Evolutionary conservation across 2,797 vertebrate species (phyloP).

Genomic region (Micromesistius poutassou): DNA sequence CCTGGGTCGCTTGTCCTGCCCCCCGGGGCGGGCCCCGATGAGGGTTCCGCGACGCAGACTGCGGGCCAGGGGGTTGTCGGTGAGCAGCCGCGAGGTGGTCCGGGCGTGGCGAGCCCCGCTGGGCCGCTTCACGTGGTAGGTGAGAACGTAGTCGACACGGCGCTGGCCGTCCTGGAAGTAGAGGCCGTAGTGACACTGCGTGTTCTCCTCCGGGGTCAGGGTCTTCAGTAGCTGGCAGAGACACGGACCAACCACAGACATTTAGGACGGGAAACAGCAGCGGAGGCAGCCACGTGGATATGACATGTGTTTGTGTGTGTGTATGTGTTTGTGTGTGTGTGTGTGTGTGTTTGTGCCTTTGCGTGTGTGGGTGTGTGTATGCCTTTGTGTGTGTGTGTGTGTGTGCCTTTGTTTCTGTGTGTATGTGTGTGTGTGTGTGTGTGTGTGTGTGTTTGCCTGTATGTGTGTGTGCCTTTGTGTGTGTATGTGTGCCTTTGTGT

Average conservation of each 20-base stretch:
- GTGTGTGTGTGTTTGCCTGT: neutral
- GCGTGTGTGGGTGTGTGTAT: neutral
- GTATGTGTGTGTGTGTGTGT: neutral
- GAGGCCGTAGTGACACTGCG: slow-evolving; percentile 80
- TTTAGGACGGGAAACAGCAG: slow-evolving; percentile 1
- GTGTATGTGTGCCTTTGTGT: neutral
- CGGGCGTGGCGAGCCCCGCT: slow-evolving; percentile 60
- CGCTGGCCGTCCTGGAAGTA: slow-evolving; percentile 89
- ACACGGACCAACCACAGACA: slow-evolving; percentile 19
- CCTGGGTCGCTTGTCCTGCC: slow-evolving; percentile 2
- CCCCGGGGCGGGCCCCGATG: neutral
- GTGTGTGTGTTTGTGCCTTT: neutral
- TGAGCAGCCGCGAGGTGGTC: slow-evolving; percentile 66
- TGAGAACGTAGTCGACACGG: slow-evolving; percentile 91
- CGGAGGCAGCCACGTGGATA: neutral
- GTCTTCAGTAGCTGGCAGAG: slow-evolving; percentile 82
- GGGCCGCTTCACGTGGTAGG: slow-evolving; percentile 86
- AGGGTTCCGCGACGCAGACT: slow-evolving; percentile 65
- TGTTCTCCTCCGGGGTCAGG: slow-evolving; percentile 82
- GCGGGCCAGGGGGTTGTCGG: slow-evolving; percentile 69
- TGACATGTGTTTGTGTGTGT: neutral
- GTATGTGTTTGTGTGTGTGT: neutral
- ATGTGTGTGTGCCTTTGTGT: neutral
- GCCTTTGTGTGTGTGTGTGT: slow-evolving; percentile 6
- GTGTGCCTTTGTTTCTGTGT: slow-evolving; percentile 9